A percentile compares a stretch with the other conserved stretches of the same genome.
These are phyloP conservation scores for Nannospalax galili DNA, from an alignment of 2,113 vertebrate species.

Conservation along the genomic window DNA sequence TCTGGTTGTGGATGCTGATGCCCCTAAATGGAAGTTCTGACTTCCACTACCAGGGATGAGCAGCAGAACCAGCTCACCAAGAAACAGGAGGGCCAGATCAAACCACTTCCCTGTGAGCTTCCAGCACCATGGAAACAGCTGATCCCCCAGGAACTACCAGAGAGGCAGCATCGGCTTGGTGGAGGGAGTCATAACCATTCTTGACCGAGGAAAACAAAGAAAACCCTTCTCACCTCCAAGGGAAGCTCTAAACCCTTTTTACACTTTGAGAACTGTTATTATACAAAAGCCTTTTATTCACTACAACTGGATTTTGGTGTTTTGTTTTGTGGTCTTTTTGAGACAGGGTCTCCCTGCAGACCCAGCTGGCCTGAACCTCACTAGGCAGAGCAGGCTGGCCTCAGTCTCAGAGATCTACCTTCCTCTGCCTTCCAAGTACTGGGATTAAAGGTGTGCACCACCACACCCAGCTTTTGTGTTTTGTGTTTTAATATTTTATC, in stretches of 20 bases:
- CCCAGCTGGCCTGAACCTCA: no score
- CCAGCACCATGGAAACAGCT: background rate
- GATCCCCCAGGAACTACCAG: background rate
- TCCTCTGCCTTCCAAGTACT: no score
- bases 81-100: background rate
- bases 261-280: background rate
- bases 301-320: background rate
- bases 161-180: background rate
- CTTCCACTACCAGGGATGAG: fast-evolving
- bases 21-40: background rate
- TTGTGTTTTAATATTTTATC: no score
- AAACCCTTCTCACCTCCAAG: background rate
- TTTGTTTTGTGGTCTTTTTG: background rate
- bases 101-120: background rate
- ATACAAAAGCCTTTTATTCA: background rate
- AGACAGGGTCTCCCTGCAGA: no score
- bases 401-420: no score
- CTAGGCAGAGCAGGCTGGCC: no score
- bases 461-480: no score
- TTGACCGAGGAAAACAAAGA: background rate
- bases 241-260: background rate
- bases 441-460: no score
- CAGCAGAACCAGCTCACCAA: background rate
- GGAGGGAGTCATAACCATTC: background rate
- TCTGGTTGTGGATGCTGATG: background rate